Percentiles rank a stretch among this genome's conserved stretches.
phyloP scores from a whole-genome alignment of 35 echinoderm and acorn worm species.

The Anneissia japonica region DNA sequence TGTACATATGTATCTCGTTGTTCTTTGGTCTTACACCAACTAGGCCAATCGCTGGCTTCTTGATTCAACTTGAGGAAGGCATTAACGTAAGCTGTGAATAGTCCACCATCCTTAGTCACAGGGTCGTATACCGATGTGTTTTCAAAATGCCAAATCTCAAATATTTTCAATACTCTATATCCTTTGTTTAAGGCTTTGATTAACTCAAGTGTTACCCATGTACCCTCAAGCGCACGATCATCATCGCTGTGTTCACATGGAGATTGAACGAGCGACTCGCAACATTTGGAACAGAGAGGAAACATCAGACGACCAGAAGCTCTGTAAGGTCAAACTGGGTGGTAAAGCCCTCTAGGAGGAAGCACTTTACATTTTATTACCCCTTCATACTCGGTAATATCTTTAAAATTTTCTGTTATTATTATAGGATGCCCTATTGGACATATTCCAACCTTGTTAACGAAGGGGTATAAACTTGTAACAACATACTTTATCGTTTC shows the following conservation, averaged over 20 bases:
- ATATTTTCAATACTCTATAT: conserved; percentile 18
- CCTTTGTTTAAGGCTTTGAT: conserved; percentile 39
- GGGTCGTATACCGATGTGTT: conserved; percentile 6
- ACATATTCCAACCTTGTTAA: conserved; percentile 47
- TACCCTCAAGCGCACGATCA: not conserved
- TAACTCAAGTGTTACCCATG: conserved; percentile 37
- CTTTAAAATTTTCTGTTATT: conserved; percentile 7
- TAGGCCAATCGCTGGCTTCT: conserved; percentile 25
- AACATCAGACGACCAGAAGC: too few species aligned
- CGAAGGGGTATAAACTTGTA: conserved; percentile 35
- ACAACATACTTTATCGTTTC: conserved; percentile 60
- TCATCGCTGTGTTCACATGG: conserved; percentile 5
- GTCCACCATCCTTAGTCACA: not conserved
- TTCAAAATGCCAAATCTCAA: conserved; percentile 46
- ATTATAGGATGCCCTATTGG: conserved; percentile 46
- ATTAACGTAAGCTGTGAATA: conserved; percentile 41
- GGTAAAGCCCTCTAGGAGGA: conserved; percentile 3
- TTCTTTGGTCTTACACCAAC: not conserved
- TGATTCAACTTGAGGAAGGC: conserved; percentile 46
- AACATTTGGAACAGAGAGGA: too few species aligned
- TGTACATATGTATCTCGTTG: conserved; percentile 16
- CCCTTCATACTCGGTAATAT: conserved; percentile 3
- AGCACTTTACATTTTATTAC: conserved; percentile 1
- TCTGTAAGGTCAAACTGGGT: not conserved
- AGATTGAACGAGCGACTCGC: too few species aligned